Conservation (phyloP, 2,113 vertebrate species). For the Aspiorhynchus laticeps region DNA sequence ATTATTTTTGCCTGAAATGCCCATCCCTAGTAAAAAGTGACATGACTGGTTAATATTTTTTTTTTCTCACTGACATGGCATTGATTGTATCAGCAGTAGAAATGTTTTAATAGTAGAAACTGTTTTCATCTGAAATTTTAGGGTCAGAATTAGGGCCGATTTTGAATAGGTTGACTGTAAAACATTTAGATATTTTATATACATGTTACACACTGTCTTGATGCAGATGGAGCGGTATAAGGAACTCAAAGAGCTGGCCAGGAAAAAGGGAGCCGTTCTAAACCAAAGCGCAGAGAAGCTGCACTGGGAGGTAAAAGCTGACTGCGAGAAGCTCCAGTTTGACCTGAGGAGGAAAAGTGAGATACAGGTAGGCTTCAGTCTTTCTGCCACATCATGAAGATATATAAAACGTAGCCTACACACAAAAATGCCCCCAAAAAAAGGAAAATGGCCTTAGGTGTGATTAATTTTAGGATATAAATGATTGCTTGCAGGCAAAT, state of each 20-base stretch:
- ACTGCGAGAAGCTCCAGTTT: slow-evolving; percentile 82
- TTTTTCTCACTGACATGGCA: neutral
- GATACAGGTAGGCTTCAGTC: slow-evolving; percentile 75
- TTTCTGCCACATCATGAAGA: neutral
- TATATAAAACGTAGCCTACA: neutral
- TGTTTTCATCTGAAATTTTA: neutral
- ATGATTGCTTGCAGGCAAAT: slow-evolving; percentile 71
- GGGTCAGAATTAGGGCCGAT: neutral
- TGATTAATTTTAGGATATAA: neutral
- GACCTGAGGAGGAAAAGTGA: slow-evolving; percentile 82
- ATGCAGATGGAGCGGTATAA: slow-evolving; percentile 82
- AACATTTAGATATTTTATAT: neutral
- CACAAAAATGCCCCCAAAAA: neutral
- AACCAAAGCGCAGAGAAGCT: slow-evolving; percentile 85
- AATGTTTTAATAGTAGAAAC: neutral
- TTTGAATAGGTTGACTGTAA: neutral
- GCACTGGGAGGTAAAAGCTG: slow-evolving; percentile 82
- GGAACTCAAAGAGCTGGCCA: slow-evolving; percentile 83
- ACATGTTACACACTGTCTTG: neutral
- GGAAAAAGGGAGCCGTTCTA: slow-evolving; percentile 78
- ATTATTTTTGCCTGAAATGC: too few species aligned
- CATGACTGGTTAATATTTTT: neutral
- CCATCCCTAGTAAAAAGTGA: neutral
- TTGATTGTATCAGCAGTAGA: neutral
- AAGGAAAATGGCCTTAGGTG: neutral